phyloP scores from a whole-genome alignment of 1,140 invertebrate genomes.

The Brachionus asplanchnoidis region DNA sequence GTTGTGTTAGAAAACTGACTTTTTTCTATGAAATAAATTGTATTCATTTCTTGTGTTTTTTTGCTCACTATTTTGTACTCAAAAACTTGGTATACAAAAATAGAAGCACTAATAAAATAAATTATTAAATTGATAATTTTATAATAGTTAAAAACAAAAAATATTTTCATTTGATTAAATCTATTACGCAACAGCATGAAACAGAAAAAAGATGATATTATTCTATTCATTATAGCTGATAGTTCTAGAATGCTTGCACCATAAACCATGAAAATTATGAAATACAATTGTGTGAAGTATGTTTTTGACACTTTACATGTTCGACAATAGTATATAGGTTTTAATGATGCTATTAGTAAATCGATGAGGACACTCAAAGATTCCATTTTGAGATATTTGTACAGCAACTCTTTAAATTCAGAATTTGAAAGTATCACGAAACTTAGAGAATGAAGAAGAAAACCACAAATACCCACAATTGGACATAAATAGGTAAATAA shows the following conservation, averaged over 20 bases:
- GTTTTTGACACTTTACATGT: background rate
- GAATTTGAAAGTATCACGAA: background rate
- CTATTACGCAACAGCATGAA: background rate
- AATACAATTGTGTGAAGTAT: background rate
- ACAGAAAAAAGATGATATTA: background rate
- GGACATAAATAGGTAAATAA: background rate
- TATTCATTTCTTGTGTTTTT: background rate
- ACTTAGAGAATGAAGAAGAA: background rate
- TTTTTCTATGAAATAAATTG: background rate
- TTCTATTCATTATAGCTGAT: background rate
- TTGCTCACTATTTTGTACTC: background rate
- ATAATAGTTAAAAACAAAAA: background rate
- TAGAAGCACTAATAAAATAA: background rate
- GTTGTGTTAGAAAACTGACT: background rate
- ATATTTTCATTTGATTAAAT: background rate
- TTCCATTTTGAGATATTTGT: constrained; percentile 25
- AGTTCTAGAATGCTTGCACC: background rate
- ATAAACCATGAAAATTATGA: background rate
- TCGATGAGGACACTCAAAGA: background rate
- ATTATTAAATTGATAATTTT: background rate
- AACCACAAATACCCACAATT: background rate
- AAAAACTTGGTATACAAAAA: constrained; percentile 6
- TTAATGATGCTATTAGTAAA: background rate
- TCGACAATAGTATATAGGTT: background rate
- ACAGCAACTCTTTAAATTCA: background rate